Base-by-base conservation (phyloP, 2,797 vertebrate species). In the Sebastes variabilis region DNA sequence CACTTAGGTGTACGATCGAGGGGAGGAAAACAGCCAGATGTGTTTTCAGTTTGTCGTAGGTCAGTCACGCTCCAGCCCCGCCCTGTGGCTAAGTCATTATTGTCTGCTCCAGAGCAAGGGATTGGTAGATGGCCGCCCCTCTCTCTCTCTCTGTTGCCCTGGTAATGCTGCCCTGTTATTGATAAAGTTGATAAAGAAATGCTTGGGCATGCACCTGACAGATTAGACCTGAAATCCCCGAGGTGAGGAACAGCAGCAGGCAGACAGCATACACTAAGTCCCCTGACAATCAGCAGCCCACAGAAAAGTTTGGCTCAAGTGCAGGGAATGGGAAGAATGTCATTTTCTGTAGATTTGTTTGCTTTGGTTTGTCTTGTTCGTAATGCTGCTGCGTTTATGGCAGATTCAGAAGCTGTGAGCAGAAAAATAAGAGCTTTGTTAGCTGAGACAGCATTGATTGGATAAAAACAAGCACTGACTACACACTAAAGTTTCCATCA, bases 151-250 rank as follows among this genome's bases (percentile, higher is more conserved):
- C 69, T 58, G 90, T 91, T 87, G 81, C 87, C 86, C 67, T 75
- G 85, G 87, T 75, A 85, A 89, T 87, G 82, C 84, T 91, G 83
- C 84, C 81, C 82, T 83, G 72, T 84, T 91, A 93, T 94, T 93
- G 89, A 94, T 92, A 91, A 90, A 92, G 87, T 91, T 91, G 91
- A 93, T 93, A 92, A 90, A 84, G 88, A 88, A 93, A 94, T 94
- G 92, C 89, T 92, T 92, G 88, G 81, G 88, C 92, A 94, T 94
- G 92, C 94, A 91, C 85, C 89, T 89, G 91, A 85, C 72, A 91
- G 93, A 94, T 94, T 93, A 93, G 85, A 89, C 81, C 79, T 67
- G 74, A 93, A 93, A 92, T 92, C 93, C 90, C 83, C 34, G 20
- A 66, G 84, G 87, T 90, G 85, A 27, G 82, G 86, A 83, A 68